Evolutionary conservation across 2,888 invertebrate species (phyloP), one percentile per base, ranked within the genome.

Genomic region (Rapana venosa): DNA sequence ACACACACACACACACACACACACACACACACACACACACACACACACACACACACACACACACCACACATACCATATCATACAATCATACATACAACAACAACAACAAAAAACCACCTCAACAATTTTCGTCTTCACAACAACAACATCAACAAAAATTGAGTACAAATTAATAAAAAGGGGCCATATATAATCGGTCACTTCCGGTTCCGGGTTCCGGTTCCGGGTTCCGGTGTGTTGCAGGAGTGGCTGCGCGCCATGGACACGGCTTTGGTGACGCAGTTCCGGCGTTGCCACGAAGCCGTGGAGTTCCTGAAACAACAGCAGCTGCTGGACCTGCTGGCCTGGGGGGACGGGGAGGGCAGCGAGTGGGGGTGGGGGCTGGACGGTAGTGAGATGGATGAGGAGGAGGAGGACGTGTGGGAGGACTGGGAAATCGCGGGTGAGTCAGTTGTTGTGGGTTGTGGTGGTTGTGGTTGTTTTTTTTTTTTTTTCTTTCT

Each of bases 261-360:
- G 91, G 91, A 91, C 90, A 88, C 88, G 35, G 85, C 88, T 0
- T 30, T 91, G 32, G 84, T 92, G 47, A 83, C 88, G 35, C 92
- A 92, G 91, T 91, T 92, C 87, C 88, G 87, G 47, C 88, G 90
- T 1, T 92, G 92, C 85, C 92, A 92, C 79, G 92, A 92, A 26
- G 91, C 90, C 30, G 91, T 92, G 32, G 92, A 92, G 79, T 81
- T 87, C 58, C 90, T 92, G 30, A 91, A 92, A 87, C 79, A 85
- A 85, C 90, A 90, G 90, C 81, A 83, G 83, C 56, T 61, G 35
- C 32, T 77, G 32, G 77, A 77, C 30, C 77, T 77, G n/a, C 81
- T 87, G 84, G 88, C 83, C 15, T 77, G 77, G 77, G 77, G 77
- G 77, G 77, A 77, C 30, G n/a, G 77, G 77, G 77, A 77, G 77